Conservation (phyloP, 2,113 vertebrate genomes). For the Halcyon malimbica region DNA sequence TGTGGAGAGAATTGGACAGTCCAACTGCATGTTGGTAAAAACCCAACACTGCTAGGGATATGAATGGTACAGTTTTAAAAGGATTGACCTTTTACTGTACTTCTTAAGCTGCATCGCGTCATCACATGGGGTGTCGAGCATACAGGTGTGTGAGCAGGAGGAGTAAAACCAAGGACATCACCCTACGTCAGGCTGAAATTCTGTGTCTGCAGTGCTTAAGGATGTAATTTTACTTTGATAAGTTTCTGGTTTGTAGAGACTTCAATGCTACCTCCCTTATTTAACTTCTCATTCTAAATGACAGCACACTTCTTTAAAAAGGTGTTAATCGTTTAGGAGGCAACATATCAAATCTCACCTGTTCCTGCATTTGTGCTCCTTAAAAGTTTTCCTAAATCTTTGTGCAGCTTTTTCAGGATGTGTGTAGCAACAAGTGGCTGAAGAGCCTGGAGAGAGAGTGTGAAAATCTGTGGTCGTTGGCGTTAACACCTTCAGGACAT, state of each 20-base stretch:
- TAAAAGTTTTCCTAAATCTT: background rate
- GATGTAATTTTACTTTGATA: background rate
- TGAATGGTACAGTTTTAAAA: background rate
- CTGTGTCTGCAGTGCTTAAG: background rate
- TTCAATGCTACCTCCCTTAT: background rate
- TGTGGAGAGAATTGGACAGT: background rate
- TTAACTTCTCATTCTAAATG: background rate
- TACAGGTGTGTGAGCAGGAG: background rate
- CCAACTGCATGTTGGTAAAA: background rate
- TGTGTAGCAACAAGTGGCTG: background rate
- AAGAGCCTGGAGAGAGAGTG: background rate
- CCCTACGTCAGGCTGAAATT: background rate
- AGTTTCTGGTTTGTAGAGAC: background rate
- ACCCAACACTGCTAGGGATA: accelerated
- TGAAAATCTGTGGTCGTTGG: background rate
- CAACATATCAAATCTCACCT: background rate
- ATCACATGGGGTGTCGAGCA: background rate
- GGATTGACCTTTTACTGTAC: background rate
- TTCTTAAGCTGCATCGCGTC: background rate
- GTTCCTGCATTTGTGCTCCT: background rate
- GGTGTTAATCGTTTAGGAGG: background rate
- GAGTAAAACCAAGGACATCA: background rate
- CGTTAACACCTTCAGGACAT: accelerated
- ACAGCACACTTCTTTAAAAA: background rate
- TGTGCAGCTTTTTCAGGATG: background rate